Evolutionary conservation across 2,888 invertebrate species (phyloP), one percentile per base, ranked within the genome.

Genomic region (Harmothoe impar): DNA sequence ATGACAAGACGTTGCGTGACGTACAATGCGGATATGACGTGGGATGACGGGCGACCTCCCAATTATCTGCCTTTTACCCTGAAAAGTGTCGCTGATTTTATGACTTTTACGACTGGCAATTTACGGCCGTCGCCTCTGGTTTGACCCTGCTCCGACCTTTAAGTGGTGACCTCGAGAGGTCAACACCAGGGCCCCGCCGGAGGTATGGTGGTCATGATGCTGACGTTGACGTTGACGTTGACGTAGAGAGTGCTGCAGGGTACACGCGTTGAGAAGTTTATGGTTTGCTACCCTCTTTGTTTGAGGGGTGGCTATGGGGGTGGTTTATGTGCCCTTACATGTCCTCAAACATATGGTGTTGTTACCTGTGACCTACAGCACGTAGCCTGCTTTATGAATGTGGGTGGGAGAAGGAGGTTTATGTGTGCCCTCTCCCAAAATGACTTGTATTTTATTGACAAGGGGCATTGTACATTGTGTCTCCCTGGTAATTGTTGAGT

Each of bases 61-160:
- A 72, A 72, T 72, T 72, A 72, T 29, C 62, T 29, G 72, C 72
- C 72, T 29, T 29, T 29, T 72, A 29, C 72, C 72, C 29, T 7
- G 20, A 5, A 23, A 68, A 68, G 68, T 68, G 68, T 17, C 68
- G 68, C 68, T n/a, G n/a, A n/a, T 15, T 68, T 68, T 68, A 68
- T n/a, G 72, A 72, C 72, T 72, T 72, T 72, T 72, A 72, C 72
- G 72, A 72, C 72, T 15, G 20, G 29, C 72, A 72, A 25, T 72
- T 29, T 29, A 29, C 72, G 29, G 29, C 29, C 62, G 12, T 62
- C 62, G 62, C 62, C n/a, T 62, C 72, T 29, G 0, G 72, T 62
- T 62, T 72, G 72, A 72, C 72, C 72, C 17, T 72, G 72, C 0
- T 0, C 25, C 17, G 72, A 72, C 72, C 72, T 72, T 72, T 62